Evolutionary conservation across 2,113 vertebrate species (phyloP).

Genomic region (Neotoma lepida): DNA sequence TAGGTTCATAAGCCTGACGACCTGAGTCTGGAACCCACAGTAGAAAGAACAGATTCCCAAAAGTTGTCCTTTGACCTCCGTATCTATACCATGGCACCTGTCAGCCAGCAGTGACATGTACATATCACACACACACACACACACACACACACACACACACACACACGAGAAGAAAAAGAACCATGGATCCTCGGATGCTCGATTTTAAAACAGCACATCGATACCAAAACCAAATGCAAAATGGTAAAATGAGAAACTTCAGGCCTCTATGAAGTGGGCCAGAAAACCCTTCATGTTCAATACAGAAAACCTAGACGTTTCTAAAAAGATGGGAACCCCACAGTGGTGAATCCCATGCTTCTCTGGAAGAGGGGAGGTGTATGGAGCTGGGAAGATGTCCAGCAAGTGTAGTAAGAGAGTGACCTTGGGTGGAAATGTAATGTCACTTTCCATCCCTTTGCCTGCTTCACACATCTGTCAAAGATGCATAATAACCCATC

Average conservation of each 20-base stretch:
- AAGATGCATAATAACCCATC: not conserved
- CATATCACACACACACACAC: too few relatives aligned
- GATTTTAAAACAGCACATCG: not conserved
- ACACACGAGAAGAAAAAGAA: not conserved
- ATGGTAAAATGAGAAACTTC: not conserved
- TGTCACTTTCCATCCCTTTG: constrained; percentile 38
- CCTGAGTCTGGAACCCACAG: too few relatives aligned
- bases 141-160: not conserved
- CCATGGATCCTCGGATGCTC: not conserved
- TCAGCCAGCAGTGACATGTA: not conserved
- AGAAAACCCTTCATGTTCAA: not conserved
- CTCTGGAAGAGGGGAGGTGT: not conserved
- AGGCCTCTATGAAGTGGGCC: rapidly evolving
- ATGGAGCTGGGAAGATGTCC: not conserved
- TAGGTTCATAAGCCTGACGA: too few relatives aligned
- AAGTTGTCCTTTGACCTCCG: not conserved
- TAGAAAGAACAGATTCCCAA: not conserved
- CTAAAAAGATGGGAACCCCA: not conserved
- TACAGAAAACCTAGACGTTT: not conserved
- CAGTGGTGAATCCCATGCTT: not conserved
- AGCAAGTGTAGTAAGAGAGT: not conserved
- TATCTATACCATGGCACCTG: too few relatives aligned
- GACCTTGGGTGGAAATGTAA: constrained; percentile 64
- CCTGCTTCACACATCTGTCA: constrained; percentile 62
- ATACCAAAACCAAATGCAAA: not conserved